A percentile compares a stretch with the other conserved stretches of the same genome.
Evolutionary conservation across 2,113 vertebrate species (phyloP).

Genomic region (Oceanites oceanicus): DNA sequence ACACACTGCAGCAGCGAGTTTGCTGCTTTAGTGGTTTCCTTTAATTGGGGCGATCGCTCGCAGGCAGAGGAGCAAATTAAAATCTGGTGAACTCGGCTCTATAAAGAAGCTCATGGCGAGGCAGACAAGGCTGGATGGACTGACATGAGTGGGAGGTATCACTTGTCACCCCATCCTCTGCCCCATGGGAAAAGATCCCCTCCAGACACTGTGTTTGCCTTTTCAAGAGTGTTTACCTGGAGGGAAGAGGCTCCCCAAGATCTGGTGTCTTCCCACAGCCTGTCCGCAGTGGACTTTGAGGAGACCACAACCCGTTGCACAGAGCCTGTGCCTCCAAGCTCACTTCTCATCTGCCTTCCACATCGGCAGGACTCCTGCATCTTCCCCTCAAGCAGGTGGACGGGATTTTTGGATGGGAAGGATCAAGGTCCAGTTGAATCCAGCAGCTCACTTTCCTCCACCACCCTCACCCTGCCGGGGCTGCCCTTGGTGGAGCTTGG

Average conservation of each 20-base stretch:
- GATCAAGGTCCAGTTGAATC: background rate
- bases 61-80: background rate
- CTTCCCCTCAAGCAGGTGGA: background rate
- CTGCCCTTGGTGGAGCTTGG: background rate
- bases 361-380: rapidly evolving
- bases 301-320: rapidly evolving
- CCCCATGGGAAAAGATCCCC: background rate
- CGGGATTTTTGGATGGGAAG: background rate
- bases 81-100: background rate
- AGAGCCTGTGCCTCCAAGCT: background rate
- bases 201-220: background rate
- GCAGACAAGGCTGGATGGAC: background rate
- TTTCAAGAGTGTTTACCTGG: background rate
- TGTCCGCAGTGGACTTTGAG: background rate
- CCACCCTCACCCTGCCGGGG: background rate
- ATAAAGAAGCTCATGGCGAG: background rate
- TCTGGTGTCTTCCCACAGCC: background rate
- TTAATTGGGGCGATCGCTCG: background rate
- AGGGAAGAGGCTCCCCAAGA: background rate
- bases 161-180: background rate
- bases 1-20: background rate
- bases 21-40: background rate
- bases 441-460: background rate
- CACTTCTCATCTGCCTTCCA: background rate
- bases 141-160: background rate